Evolutionary conservation across 2,113 vertebrate species (phyloP).

Genomic region (Hyperoodon ampullatus): DNA sequence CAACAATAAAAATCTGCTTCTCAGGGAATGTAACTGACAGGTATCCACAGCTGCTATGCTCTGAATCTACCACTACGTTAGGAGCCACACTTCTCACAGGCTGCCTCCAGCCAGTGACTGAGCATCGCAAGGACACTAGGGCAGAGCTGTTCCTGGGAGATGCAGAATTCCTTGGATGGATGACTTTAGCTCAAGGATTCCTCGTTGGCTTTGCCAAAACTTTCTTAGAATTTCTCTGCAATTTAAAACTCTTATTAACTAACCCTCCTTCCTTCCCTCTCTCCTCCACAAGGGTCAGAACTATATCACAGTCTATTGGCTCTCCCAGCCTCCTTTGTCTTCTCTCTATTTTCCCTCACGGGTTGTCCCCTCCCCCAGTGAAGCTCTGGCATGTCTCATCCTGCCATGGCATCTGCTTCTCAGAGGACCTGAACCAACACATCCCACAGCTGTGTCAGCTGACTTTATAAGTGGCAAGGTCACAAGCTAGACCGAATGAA

Average conservation of each 20-base stretch:
- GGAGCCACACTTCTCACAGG: not conserved
- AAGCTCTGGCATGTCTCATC: not conserved
- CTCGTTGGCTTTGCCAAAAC: not conserved
- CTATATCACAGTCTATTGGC: not conserved
- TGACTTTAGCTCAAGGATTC: not conserved
- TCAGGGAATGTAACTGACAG: not conserved
- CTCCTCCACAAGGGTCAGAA: not conserved
- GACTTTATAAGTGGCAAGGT: not conserved
- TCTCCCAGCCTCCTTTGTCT: not conserved
- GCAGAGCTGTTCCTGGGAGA: not conserved
- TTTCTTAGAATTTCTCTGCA: not conserved
- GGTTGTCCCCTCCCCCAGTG: not conserved
- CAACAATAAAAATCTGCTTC: not conserved
- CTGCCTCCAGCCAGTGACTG: not conserved
- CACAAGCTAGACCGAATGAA: not conserved
- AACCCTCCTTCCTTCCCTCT: not conserved
- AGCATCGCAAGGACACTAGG: not conserved
- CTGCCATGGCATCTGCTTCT: not conserved
- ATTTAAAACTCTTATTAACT: not conserved
- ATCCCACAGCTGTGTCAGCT: not conserved
- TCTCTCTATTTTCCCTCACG: not conserved
- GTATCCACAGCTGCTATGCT: not conserved
- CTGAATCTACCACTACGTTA: not conserved
- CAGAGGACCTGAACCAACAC: not conserved
- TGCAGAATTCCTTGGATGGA: not conserved